Conservation (phyloP, 2,888 invertebrate genomes). For the Parnassius orleans region DNA sequence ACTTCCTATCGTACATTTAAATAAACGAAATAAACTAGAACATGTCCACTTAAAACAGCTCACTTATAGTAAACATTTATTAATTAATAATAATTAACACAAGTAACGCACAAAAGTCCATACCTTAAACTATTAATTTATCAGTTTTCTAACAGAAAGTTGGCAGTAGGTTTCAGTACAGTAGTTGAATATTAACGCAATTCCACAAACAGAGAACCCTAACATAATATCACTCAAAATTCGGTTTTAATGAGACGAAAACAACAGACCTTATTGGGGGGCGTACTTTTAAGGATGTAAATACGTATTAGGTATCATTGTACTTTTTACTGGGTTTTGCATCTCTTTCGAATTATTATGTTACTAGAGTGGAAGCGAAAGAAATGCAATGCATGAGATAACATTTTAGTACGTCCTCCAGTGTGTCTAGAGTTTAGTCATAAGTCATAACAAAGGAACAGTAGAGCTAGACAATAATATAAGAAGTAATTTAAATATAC, state of each 20-base stretch:
- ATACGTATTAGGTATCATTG: conserved; percentile 12
- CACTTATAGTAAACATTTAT: conserved; percentile 68
- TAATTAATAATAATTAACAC: conserved; percentile 72
- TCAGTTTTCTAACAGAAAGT: conserved; percentile 63
- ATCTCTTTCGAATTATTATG: conserved; percentile 12
- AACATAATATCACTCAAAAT: conserved; percentile 67
- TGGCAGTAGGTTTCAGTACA: conserved; percentile 77
- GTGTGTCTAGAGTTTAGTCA: conserved; percentile 36
- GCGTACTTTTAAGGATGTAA: neutral
- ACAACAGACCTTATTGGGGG: conserved; percentile 10
- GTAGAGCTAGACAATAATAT: conserved; percentile 46
- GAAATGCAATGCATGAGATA: conserved; percentile 22
- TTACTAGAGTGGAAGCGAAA: conserved; percentile 16
- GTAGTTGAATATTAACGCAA: conserved; percentile 47
- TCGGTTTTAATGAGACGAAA: conserved; percentile 53
- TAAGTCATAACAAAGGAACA: conserved; percentile 36
- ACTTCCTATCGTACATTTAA: conserved; percentile 64
- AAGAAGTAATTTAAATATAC: conserved; percentile 49
- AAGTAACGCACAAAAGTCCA: conserved; percentile 67
- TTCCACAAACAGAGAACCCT: conserved; percentile 52
- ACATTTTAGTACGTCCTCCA: conserved; percentile 9
- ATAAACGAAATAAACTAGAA: conserved; percentile 76
- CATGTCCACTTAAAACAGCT: conserved; percentile 66
- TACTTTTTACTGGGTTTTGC: conserved; percentile 35
- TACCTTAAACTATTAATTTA: conserved; percentile 52